phyloP scores from a whole-genome alignment of 2,888 invertebrate genomes.

The Drosophila helvetica region DNA sequence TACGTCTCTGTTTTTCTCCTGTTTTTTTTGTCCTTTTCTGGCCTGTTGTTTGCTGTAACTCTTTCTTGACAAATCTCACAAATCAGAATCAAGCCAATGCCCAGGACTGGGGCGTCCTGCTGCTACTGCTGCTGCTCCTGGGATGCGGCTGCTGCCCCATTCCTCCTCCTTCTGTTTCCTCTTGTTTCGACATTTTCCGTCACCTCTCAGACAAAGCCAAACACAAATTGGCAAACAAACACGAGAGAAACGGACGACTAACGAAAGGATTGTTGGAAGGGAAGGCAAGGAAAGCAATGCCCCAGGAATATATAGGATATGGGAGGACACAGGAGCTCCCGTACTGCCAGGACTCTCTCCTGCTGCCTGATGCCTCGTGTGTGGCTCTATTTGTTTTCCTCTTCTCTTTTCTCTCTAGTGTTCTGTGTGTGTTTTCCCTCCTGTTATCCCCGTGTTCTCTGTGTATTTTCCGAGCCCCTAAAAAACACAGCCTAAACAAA shows the following conservation, averaged over 20 bases:
- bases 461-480: conserved; percentile 48
- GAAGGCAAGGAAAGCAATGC: conserved; percentile 4
- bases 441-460: conserved; percentile 53
- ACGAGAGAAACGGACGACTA: conserved; percentile 34
- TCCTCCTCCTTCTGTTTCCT: not conserved
- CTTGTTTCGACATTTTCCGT: conserved; percentile 15
- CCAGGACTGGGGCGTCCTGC: conserved; percentile 1
- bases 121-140: conserved; percentile 37
- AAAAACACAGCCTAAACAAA: conserved; percentile 67
- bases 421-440: conserved; percentile 40
- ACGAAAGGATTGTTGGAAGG: conserved; percentile 50
- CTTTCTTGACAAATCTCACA: conserved; percentile 64
- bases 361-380: not conserved
- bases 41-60: conserved; percentile 59
- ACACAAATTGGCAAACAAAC: conserved; percentile 60
- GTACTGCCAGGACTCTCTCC: too few relatives aligned
- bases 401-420: not conserved
- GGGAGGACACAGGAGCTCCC: not conserved
- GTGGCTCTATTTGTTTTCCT: conserved; percentile 8
- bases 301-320: conserved; percentile 1
- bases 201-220: conserved; percentile 57
- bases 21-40: not conserved
- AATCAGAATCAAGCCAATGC: conserved; percentile 26
- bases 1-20: not conserved
- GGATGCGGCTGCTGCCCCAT: conserved; percentile 12